These are phyloP conservation scores for Gandaritis pyraliata DNA, from an alignment of 2,888 invertebrate species.

Conservation along the genomic window DNA sequence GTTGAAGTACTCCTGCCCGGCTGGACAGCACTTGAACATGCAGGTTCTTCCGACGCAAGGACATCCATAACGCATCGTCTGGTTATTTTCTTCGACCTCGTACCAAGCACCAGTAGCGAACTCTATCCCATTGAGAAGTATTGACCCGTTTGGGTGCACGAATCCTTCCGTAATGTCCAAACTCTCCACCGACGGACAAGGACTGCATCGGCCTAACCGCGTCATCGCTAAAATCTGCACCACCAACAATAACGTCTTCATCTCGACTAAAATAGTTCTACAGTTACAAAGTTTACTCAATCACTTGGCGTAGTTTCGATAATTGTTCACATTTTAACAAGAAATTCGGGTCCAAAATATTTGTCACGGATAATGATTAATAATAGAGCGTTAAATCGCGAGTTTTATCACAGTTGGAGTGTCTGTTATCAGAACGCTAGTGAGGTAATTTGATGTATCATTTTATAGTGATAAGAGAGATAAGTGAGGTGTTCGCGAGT, in stretches of 20 bases:
- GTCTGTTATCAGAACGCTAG: conserved; percentile 66
- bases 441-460: conserved; percentile 78
- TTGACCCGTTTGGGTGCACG: conserved; percentile 57
- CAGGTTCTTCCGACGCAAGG: conserved; percentile 70
- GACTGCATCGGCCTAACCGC: conserved; percentile 48
- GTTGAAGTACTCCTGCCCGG: conserved; percentile 52
- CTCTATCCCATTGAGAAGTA: conserved; percentile 62
- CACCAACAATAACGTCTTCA: conserved; percentile 52
- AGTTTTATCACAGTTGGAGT: conserved; percentile 60
- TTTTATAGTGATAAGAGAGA: conserved; percentile 71
- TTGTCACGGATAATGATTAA: conserved; percentile 48
- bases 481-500: conserved; percentile 43
- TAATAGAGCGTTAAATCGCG: conserved; percentile 44
- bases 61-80: conserved; percentile 57
- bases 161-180: conserved; percentile 66
- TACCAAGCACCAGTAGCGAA: conserved; percentile 64
- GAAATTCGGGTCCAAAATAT: conserved; percentile 32
- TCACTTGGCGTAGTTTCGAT: conserved; percentile 24
- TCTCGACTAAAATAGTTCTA: conserved; percentile 36
- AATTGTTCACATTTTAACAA: conserved; percentile 37
- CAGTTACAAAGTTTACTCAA: conserved; percentile 27
- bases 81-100: conserved; percentile 53
- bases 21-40: conserved; percentile 69
- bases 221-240: conserved; percentile 44
- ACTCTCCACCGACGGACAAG: conserved; percentile 63